Evolutionary conservation across 2,888 invertebrate species (phyloP).

Genomic region (Melanostoma scalare): DNA sequence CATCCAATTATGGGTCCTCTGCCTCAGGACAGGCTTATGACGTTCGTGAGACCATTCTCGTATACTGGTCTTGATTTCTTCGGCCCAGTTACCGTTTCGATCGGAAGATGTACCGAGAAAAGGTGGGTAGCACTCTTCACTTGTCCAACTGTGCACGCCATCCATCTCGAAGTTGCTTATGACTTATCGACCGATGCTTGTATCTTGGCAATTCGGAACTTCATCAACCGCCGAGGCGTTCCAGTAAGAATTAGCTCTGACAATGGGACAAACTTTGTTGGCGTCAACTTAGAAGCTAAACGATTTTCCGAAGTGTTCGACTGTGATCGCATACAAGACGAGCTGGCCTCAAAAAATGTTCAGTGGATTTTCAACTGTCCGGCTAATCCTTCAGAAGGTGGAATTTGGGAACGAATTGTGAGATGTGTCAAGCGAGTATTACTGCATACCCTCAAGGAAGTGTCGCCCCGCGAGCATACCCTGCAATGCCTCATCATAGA

Average conservation of each 20-base stretch:
- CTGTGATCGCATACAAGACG: no score
- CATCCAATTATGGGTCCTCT: constrained; percentile 63
- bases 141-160: constrained; percentile 32
- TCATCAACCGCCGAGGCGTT: constrained; percentile 46
- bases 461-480: no score
- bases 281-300: no score
- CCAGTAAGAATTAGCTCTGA: constrained; percentile 39
- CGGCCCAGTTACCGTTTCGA: constrained; percentile 61
- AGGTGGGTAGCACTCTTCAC: constrained; percentile 66
- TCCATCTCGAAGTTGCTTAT: constrained; percentile 36
- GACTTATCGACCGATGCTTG: constrained; percentile 48
- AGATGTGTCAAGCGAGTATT: no score
- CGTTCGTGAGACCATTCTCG: constrained; percentile 60
- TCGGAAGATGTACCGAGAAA: constrained; percentile 69
- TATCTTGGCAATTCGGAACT: constrained; percentile 51
- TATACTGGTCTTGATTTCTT: constrained; percentile 66
- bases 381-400: no score
- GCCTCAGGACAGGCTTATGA: constrained; percentile 62
- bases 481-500: no score
- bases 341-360: no score
- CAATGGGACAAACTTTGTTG: no score
- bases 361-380: no score
- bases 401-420: no score
- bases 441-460: no score
- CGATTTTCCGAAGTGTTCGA: no score